These are phyloP conservation scores for Sinopyrophorus schimmeli DNA, from an alignment of 2,888 invertebrate species.

Conservation along the genomic window DNA sequence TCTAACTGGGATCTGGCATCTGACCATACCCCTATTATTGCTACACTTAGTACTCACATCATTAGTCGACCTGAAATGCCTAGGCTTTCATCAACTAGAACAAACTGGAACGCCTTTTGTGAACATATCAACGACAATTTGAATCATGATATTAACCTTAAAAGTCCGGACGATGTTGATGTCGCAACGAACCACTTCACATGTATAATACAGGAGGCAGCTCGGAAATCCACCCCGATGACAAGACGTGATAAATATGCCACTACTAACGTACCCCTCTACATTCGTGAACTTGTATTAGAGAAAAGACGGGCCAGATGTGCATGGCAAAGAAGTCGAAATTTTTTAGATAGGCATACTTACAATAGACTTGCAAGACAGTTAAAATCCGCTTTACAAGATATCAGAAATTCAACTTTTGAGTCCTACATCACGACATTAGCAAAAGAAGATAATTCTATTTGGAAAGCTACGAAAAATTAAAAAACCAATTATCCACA, in stretches of 20 bases:
- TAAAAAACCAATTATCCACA: neutral
- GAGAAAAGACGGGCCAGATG: neutral
- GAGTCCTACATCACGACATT: neutral
- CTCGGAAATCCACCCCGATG: neutral
- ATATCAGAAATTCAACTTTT: neutral
- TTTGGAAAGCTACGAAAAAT: too few relatives aligned
- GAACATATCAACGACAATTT: neutral
- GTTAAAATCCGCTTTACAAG: too few relatives aligned
- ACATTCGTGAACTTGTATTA: neutral
- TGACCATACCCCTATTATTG: neutral
- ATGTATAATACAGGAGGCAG: constrained; percentile 2
- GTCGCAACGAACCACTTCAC: neutral
- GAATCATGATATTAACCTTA: neutral
- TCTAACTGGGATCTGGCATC: constrained; percentile 3
- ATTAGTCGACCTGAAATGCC: neutral
- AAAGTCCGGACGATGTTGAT: neutral
- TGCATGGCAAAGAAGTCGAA: neutral
- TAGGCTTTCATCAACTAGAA: neutral
- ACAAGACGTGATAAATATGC: neutral
- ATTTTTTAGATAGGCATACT: neutral
- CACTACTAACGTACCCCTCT: neutral
- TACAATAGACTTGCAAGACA: constrained; percentile 2
- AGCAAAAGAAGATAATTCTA: too few relatives aligned
- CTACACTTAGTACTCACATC: constrained; percentile 6
- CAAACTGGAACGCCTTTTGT: neutral